phyloP scores from a whole-genome alignment of 2,113 vertebrate species.

The Apodemus sylvaticus region DNA sequence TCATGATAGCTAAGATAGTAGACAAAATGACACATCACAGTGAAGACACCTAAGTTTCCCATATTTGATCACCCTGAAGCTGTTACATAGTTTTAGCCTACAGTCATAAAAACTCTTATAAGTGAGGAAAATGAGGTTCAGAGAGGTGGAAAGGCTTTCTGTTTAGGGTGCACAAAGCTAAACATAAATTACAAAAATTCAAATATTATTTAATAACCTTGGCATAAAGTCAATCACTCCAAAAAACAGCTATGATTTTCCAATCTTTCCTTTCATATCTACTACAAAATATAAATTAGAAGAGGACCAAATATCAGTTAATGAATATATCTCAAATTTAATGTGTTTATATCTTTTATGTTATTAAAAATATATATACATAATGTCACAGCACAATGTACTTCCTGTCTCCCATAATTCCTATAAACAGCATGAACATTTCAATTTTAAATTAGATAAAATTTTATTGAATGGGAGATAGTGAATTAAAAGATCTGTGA shows the following conservation, averaged over 20 bases:
- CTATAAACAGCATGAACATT: background rate
- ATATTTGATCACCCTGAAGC: background rate
- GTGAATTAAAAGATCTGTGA: slow-evolving; percentile 6
- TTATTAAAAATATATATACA: background rate
- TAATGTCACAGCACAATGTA: background rate
- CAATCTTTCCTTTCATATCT: background rate
- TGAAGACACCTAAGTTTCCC: background rate
- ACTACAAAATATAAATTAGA: slow-evolving; percentile 9
- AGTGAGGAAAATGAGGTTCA: background rate
- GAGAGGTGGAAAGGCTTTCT: background rate
- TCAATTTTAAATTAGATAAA: background rate
- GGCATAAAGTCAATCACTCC: background rate
- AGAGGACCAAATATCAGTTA: background rate
- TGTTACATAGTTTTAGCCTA: background rate
- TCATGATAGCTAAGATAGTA: background rate
- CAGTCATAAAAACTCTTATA: background rate
- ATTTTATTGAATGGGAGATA: background rate
- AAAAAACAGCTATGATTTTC: background rate
- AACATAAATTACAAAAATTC: background rate
- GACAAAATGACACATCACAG: background rate
- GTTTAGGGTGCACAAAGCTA: background rate
- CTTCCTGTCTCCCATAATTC: background rate
- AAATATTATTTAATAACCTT: background rate
- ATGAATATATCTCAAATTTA: background rate
- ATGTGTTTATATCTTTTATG: background rate